These are phyloP conservation scores for Lasiurus cinereus DNA, from an alignment of 2,113 vertebrate species.

Conservation along the genomic window DNA sequence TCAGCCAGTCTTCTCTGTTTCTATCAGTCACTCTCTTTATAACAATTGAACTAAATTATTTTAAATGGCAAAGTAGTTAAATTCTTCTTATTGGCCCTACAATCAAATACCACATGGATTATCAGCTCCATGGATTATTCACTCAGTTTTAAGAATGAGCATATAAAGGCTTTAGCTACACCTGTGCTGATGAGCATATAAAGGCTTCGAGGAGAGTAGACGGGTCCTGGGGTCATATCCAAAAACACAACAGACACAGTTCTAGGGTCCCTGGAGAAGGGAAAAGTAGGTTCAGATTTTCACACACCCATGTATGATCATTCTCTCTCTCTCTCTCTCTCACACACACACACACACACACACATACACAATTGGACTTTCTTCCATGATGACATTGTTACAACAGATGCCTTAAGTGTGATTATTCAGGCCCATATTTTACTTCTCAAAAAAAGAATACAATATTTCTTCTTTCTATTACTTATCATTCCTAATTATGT, in stretches of 20 bases:
- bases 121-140: background rate
- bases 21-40: constrained; percentile 49
- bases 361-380: background rate
- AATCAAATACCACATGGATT: background rate
- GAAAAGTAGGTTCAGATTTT: background rate
- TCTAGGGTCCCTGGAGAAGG: background rate
- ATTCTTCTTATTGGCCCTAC: constrained; percentile 43
- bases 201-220: background rate
- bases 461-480: constrained; percentile 24
- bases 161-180: background rate
- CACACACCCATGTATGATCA: background rate
- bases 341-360: background rate
- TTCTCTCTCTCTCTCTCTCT: background rate
- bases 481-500: constrained; percentile 17
- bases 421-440: background rate
- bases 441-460: constrained; percentile 4
- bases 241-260: background rate
- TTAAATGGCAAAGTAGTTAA: constrained; percentile 62
- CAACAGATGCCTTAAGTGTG: background rate
- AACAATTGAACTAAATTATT: constrained; percentile 68
- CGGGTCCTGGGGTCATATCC: background rate
- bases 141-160: background rate
- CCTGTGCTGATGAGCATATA: background rate
- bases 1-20: constrained; percentile 63
- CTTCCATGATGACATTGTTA: background rate